Conservation (phyloP, 35 echinoderm and acorn worm genomes). For the Acanthaster planci region DNA sequence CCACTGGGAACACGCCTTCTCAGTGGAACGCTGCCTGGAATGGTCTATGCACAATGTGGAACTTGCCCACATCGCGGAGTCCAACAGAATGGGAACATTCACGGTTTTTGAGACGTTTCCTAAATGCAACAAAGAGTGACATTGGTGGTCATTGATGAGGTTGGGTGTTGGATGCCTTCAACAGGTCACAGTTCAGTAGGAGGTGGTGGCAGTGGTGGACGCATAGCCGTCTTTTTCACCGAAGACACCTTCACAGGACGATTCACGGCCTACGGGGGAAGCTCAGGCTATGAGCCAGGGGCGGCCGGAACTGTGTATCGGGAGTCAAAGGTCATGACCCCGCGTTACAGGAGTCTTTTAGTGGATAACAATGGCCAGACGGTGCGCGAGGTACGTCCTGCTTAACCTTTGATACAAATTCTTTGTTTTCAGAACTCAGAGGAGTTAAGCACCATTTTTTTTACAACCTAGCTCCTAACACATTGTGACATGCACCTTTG, state of each 20-base stretch:
- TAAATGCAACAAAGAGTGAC: no score
- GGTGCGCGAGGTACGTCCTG: conserved; percentile 54
- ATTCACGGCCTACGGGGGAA: conserved; percentile 63
- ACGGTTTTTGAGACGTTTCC: no score
- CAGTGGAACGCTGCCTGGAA: no score
- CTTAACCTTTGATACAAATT: background rate
- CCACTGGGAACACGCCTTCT: no score
- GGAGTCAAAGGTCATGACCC: conserved; percentile 35
- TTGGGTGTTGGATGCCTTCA: background rate
- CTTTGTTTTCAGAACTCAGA: background rate
- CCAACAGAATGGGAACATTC: no score
- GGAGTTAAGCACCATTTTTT: background rate
- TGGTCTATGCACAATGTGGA: no score
- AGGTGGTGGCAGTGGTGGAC: conserved; percentile 83
- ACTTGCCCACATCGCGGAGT: no score
- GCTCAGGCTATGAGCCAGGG: conserved; percentile 41
- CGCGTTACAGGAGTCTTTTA: conserved; percentile 34
- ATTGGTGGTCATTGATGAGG: no score
- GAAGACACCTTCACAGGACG: conserved; percentile 49
- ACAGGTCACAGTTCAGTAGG: conserved; percentile 48
- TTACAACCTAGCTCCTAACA: no score
- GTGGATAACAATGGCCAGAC: conserved; percentile 79
- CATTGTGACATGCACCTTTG: no score
- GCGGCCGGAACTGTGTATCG: conserved; percentile 82
- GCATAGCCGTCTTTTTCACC: conserved; percentile 67